A percentile compares a stretch with the other conserved stretches of the same genome.
phyloP scores from a whole-genome alignment of 2,888 invertebrate species.

The Leptopilina drosophilae region DNA sequence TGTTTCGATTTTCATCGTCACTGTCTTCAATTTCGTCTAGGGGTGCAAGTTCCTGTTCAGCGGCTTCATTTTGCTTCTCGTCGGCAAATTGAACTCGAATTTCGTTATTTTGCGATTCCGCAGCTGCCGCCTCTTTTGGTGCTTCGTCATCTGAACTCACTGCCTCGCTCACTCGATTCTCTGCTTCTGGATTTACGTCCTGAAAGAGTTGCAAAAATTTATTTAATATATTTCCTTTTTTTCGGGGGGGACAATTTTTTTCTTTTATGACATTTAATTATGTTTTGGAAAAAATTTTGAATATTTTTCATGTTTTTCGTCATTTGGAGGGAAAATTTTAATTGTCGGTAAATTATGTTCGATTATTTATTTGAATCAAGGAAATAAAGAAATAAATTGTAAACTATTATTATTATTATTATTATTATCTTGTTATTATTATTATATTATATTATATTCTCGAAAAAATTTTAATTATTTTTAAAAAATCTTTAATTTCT shows the following conservation, averaged over 20 bases:
- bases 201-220: slow-evolving; percentile 54
- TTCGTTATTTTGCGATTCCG: slow-evolving; percentile 82
- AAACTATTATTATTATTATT: too few species aligned
- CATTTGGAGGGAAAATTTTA: too few species aligned
- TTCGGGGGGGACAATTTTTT: background rate
- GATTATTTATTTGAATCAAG: too few species aligned
- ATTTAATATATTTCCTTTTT: background rate
- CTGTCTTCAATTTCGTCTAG: slow-evolving; percentile 84
- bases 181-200: slow-evolving; percentile 74
- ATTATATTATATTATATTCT: too few species aligned
- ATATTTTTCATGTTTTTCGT: too few species aligned
- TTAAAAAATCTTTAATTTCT: too few species aligned
- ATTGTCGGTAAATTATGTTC: too few species aligned
- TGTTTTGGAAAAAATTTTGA: too few species aligned
- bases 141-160: slow-evolving; percentile 47
- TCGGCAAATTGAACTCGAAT: slow-evolving; percentile 81
- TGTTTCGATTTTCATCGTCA: slow-evolving; percentile 90
- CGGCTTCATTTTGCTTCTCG: slow-evolving; percentile 81
- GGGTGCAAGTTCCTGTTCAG: slow-evolving; percentile 84
- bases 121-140: slow-evolving; percentile 74
- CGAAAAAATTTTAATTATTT: too few species aligned
- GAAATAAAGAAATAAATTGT: too few species aligned
- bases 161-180: slow-evolving; percentile 72
- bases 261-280: background rate
- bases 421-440: too few species aligned